Base-by-base conservation (phyloP, 2,797 vertebrate species). In the Acipenser transmontanus region DNA sequence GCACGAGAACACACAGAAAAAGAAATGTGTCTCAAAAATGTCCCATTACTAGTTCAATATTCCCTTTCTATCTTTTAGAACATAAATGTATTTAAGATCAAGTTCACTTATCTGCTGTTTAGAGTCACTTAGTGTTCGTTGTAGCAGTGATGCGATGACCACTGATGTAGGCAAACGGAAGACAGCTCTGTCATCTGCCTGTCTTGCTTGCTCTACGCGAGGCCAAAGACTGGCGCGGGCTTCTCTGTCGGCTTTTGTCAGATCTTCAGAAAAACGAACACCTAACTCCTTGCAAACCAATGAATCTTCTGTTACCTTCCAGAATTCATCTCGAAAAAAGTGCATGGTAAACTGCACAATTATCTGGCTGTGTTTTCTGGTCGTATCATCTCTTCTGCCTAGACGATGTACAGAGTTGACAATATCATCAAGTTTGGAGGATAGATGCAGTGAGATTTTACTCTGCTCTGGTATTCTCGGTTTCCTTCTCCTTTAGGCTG, bases 151-250 rank as follows among this genome's bases (percentile, higher is more conserved):
- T 17, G 17, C 17, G 17, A 17, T 17, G 17, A 17, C 51, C n/a
- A 50, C 59, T 64, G 8, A 64, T 68, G 62, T 59, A 68, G 6
- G 51, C 65, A 59, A 7, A 2, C 61, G 57, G 62, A 68, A 64
- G 11, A 14, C n/a, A n/a, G 51, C 62, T 49, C 13, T 8, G 20
- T 47, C 51, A 50, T 47, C 54, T 49, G 67, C 62, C 20, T 56
- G 12, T 61, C 49, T 61, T 6, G 49, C 49, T 47, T 59, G 48
- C 65, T 61, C 7, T 7, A 66, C 34, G 13, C 59, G 34, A 7
- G 62, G 17, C 13, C 62, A 64, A 11, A 56, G 47, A 4, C 17
- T 1, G 17, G 8, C 54, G 14, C 14, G 9, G 2, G 47, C 62
- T 48, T 59, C 67, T 48, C 52, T 68, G 47, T 64, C 67, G 7